phyloP scores from a whole-genome alignment of 2,888 invertebrate species.

The Lasioglossum morio region DNA sequence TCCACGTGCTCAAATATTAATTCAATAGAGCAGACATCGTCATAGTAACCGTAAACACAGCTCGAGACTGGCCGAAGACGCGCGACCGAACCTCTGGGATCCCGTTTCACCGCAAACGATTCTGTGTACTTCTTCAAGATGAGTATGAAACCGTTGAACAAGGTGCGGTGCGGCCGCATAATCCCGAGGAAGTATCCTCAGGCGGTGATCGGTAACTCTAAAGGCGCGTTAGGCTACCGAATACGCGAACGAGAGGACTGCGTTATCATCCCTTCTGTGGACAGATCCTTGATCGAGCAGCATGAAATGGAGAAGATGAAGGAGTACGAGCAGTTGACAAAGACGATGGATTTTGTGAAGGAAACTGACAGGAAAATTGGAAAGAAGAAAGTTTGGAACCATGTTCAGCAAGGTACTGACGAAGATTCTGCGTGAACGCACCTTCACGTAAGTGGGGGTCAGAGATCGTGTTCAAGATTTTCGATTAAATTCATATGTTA shows the following conservation, averaged over 20 bases:
- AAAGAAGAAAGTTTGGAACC: constrained; percentile 64
- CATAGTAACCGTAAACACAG: constrained; percentile 63
- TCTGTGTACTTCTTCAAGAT: constrained; percentile 16
- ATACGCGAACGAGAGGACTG: constrained; percentile 63
- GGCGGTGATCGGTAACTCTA: constrained; percentile 72
- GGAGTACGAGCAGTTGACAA: constrained; percentile 60
- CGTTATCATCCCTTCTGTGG: constrained; percentile 20
- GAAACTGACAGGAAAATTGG: constrained; percentile 67
- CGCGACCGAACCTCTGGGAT: neutral
- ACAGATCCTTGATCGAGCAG: constrained; percentile 39
- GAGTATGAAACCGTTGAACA: constrained; percentile 63
- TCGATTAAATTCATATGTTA: neutral
- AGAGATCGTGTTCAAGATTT: neutral
- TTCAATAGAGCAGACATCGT: constrained; percentile 60
- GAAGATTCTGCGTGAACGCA: neutral
- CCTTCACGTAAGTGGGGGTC: neutral
- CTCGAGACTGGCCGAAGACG: neutral
- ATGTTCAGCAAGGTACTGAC: constrained; percentile 73
- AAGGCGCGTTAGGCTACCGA: constrained; percentile 73
- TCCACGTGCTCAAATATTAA: constrained; percentile 40
- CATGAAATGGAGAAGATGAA: constrained; percentile 44
- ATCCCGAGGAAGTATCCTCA: constrained; percentile 59
- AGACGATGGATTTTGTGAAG: constrained; percentile 68
- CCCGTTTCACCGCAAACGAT: neutral
- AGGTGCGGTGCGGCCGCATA: constrained; percentile 52